Base-by-base conservation (phyloP, 2,888 invertebrate genomes). In the Leptopilina myrica region DNA sequence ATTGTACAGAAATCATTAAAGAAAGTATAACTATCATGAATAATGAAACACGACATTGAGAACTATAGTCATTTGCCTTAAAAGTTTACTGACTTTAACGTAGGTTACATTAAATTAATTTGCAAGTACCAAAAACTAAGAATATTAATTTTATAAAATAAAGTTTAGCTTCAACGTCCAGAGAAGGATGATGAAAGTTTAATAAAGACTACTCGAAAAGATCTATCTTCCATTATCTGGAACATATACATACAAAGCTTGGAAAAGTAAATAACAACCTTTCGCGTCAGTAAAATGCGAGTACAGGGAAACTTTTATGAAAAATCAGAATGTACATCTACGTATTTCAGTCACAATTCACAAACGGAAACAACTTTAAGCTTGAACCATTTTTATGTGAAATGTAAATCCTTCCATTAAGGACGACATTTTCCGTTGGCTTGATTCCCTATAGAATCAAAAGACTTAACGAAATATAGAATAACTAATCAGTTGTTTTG, bases 231-330 rank as follows among this genome's bases (percentile, higher is more conserved):
- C 11, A 49, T 62, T 62, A 15, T 15, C 62, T 15, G 3, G 20
- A 62, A 62, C 62, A 20, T 20, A 62, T 62, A 62, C 9, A 20
- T 62, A 62, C 9, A 62, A 62, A 62, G 62, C 20, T 62, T 62
- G 62, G 8, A 62, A 62, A 62, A 62, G 62, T 62, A 20, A 49
- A 62, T 62, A 62, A 20, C 20, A 62, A 62, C 62, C 62, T 15
- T 15, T 9, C 15, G n/a, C 15, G n/a, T 62, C 15, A 15, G 49
- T 7, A 62, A 62, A 7, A 62, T 59, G 59, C n/a, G 0, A 59
- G n/a, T 15, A 4, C 20, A 8, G 8, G 15, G 59, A 62, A 62
- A 26, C 62, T 62, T 62, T 62, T 62, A 62, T 20, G 62, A 15
- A 62, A 62, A 62, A 20, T 62, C 15, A 3, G 0, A 62, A 20